Evolutionary conservation across 2,113 vertebrate species (phyloP), one percentile per base, ranked within the genome.

Genomic region (Chlamydotis undulata): DNA sequence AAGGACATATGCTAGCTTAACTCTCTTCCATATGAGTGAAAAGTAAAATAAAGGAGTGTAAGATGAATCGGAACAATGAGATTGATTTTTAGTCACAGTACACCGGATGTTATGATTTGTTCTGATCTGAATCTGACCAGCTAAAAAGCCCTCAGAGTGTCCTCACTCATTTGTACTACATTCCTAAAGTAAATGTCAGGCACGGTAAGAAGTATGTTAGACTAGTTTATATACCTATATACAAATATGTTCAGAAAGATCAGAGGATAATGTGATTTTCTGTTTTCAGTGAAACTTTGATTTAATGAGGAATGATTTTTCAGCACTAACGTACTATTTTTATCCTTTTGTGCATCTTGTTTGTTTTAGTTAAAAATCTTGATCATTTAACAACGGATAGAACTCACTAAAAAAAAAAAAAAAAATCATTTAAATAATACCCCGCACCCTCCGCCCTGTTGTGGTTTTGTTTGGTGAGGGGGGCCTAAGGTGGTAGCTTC

Each of bases 51-150:
- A 96, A 89, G 67, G 73, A 83, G 53, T 26, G 31, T n/a, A 89
- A 87, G 76, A 89, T 83, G 89, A 95, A 84, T 96, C 37, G 16
- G 81, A 95, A 74, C 33, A 6, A 61, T 89, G 47, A 91, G 80
- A 96, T 63, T 95, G 93, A 96, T 65, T 91, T 78, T 96, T 91
- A 96, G 94, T 95, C 96, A 95, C 93, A 88, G 86, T 50, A 78
- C 59, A 86, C 39, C 92, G 96, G 94, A 93, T 96, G 95, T 90
- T 97, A 83, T 39, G 84, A 97, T 90, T 84, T 94, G 85, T 73
- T 92, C 96, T 82, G 75, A 95, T 97, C 87, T 93, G 88, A 97
- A 79, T 77, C 56, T 70, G 94, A 96, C 94, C 88, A 8, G 16
- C 8, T 82, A 81, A 94, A 94, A 96, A 93, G 69, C 79, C 68